A percentile compares a stretch with the other conserved stretches of the same genome.
These are phyloP conservation scores for Hirtodrosophila cameraria DNA, from an alignment of 2,888 invertebrate genomes.

Conservation along the genomic window DNA sequence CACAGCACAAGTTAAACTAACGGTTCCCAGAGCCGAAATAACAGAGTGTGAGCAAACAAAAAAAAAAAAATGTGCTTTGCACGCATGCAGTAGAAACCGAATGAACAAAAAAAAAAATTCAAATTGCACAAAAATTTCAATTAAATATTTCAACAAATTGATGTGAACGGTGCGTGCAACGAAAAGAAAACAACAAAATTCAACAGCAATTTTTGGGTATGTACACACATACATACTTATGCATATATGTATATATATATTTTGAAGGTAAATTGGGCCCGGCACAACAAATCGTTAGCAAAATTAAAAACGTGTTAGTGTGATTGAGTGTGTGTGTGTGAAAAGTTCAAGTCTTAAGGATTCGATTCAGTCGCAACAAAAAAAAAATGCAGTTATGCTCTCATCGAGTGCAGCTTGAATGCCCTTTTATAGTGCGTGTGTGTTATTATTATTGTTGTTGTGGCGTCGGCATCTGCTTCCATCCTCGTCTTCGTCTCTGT, in stretches of 20 bases:
- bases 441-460: constrained; percentile 29
- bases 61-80: constrained; percentile 74
- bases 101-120: too few relatives aligned
- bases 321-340: not conserved
- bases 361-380: constrained; percentile 25
- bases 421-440: constrained; percentile 50
- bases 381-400: constrained; percentile 50
- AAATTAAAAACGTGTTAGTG: constrained; percentile 30
- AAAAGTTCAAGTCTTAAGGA: constrained; percentile 12
- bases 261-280: constrained; percentile 31
- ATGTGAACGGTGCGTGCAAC: constrained; percentile 50
- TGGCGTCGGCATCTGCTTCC: constrained; percentile 50
- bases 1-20: constrained; percentile 59
- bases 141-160: constrained; percentile 58
- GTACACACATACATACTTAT: constrained; percentile 32
- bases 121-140: constrained; percentile 61
- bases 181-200: constrained; percentile 2
- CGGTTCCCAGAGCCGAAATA: constrained; percentile 59
- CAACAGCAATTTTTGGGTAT: constrained; percentile 36
- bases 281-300: constrained; percentile 45
- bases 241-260: not conserved
- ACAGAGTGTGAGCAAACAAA: constrained; percentile 49
- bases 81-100: constrained; percentile 45
- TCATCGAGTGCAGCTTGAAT: constrained; percentile 46
- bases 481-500: constrained; percentile 52